Conservation (phyloP, 2,797 vertebrate species). For the Huso huso region DNA sequence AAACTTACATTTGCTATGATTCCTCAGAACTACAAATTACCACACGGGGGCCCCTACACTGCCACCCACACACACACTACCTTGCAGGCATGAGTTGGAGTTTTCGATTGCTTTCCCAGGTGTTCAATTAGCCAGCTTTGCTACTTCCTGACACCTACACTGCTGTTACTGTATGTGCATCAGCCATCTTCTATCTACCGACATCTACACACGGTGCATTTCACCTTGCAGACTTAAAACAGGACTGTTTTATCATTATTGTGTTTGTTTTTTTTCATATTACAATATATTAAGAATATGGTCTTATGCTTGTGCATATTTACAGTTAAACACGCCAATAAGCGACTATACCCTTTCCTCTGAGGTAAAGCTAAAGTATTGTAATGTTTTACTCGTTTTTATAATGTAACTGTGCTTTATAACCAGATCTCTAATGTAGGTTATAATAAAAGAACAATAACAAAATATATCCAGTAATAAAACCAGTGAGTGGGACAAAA, state of each 20-base stretch:
- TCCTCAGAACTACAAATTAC: too few relatives aligned
- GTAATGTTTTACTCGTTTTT: too few relatives aligned
- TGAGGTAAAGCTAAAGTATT: too few relatives aligned
- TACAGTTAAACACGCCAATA: too few relatives aligned
- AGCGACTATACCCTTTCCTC: too few relatives aligned
- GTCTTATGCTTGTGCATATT: neutral
- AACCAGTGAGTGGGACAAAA: slow-evolving; percentile 9
- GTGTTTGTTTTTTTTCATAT: neutral
- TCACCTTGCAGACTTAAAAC: slow-evolving; percentile 37
- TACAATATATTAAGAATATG: neutral
- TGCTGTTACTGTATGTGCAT: slow-evolving; percentile 33
- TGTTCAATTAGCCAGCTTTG: slow-evolving; percentile 51
- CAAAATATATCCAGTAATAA: too few relatives aligned
- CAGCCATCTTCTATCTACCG: slow-evolving; percentile 42
- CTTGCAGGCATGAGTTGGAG: slow-evolving; percentile 36
- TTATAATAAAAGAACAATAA: too few relatives aligned
- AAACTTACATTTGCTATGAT: too few relatives aligned
- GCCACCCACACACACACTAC: slow-evolving; percentile 38
- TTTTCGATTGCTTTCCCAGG: slow-evolving; percentile 43
- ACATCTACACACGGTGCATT: slow-evolving; percentile 49
- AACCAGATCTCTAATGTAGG: too few relatives aligned
- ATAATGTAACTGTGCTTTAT: too few relatives aligned
- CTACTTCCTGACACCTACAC: slow-evolving; percentile 58
- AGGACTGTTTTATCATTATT: neutral
- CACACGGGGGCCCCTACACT: slow-evolving; percentile 12